Conservation (phyloP, 2,113 vertebrate genomes). For the Setophaga kirtlandii region DNA sequence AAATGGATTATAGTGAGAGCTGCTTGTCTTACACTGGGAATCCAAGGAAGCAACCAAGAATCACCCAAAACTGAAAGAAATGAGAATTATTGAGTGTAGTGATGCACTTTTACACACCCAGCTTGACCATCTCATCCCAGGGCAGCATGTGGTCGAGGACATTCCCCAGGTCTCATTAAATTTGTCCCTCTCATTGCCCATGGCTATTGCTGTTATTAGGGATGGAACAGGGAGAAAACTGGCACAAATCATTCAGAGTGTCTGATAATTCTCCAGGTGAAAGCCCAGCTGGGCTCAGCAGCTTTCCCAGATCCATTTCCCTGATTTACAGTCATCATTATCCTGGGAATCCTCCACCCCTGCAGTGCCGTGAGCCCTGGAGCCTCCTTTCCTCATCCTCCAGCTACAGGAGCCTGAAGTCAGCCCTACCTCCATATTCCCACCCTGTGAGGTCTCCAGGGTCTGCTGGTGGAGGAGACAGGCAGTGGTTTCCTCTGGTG, state of each 20-base stretch:
- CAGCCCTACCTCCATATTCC: not conserved
- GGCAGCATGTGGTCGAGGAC: not conserved
- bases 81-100: not conserved
- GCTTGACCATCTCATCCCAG: not conserved
- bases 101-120: not conserved
- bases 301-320: not conserved
- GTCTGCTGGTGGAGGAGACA: not conserved
- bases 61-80: not conserved
- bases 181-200: not conserved
- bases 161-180: not conserved
- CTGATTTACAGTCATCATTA: not conserved
- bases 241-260: not conserved
- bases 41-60: not conserved
- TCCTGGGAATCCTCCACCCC: not conserved
- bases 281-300: not conserved
- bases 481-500: accelerated
- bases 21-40: not conserved
- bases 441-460: accelerated
- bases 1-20: not conserved
- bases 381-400: not conserved
- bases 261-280: not conserved
- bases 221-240: not conserved
- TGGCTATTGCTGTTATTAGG: not conserved
- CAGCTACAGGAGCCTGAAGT: not conserved
- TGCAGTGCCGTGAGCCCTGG: accelerated